phyloP scores from a whole-genome alignment of 2,113 vertebrate species.

The Diadophis punctatus region DNA sequence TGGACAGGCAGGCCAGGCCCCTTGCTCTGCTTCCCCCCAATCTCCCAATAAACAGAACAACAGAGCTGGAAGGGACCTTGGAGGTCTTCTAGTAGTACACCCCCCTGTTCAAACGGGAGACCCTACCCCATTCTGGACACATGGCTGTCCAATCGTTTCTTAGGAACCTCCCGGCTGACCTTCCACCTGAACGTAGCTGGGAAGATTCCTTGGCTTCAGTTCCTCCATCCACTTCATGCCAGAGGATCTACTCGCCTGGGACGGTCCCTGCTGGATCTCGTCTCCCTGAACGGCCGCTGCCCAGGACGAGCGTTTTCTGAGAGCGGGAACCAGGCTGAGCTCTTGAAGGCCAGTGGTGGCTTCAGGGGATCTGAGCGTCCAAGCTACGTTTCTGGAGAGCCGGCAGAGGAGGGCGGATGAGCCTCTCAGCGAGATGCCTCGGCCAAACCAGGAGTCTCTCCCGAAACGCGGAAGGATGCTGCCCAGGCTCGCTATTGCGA shows the following conservation, averaged over 20 bases:
- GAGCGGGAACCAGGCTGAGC: background rate
- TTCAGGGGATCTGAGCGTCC: background rate
- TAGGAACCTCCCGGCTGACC: background rate
- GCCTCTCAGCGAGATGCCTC: background rate
- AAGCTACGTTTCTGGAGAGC: rapidly evolving
- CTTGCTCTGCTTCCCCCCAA: no score
- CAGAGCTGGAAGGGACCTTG: background rate
- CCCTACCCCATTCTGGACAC: no score
- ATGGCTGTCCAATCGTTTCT: background rate
- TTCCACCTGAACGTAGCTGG: background rate
- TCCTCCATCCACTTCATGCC: background rate
- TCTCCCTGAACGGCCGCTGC: background rate
- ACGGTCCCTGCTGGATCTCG: background rate
- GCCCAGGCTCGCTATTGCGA: background rate
- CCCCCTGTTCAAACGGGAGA: background rate
- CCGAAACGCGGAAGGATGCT: background rate
- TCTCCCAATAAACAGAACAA: background rate
- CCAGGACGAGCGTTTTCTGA: no score
- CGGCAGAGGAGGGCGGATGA: background rate
- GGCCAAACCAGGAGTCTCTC: background rate
- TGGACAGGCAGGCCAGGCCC: background rate
- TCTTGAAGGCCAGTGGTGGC: background rate
- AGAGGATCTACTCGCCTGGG: background rate
- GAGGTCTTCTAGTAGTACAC: background rate
- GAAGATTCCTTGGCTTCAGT: background rate